Evolutionary conservation across 2,797 vertebrate species (phyloP).

Genomic region (Spheniscus humboldti): DNA sequence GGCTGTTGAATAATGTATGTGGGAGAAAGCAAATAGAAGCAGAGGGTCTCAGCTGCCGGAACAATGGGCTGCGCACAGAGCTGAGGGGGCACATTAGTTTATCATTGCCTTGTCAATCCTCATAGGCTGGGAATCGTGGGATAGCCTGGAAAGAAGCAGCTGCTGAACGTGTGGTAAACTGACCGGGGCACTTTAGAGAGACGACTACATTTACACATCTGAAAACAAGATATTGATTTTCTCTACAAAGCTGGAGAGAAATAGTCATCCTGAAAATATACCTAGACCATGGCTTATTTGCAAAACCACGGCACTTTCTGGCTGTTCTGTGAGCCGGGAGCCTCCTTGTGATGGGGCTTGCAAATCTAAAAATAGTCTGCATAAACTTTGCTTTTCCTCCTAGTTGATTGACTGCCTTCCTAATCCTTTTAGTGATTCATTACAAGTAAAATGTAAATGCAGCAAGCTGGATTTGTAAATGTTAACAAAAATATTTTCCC

Average conservation of each 20-base stretch:
- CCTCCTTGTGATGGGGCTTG: not conserved
- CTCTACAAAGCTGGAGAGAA: constrained; percentile 63
- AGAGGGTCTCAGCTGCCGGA: constrained; percentile 92
- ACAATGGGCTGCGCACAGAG: constrained; percentile 95
- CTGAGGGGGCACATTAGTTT: constrained; percentile 98
- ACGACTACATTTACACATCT: constrained; percentile 77
- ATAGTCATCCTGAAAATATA: constrained; percentile 54
- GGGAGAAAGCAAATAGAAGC: constrained; percentile 99
- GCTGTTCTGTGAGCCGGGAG: not conserved
- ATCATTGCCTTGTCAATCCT: constrained; percentile 99
- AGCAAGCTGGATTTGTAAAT: not conserved
- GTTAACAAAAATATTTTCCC: not conserved
- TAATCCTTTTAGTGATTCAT: constrained; percentile 33
- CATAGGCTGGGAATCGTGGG: constrained; percentile 96
- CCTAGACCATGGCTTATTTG: not conserved
- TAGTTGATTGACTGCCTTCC: not conserved
- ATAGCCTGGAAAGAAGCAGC: constrained; percentile 95
- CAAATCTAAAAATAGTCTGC: constrained; percentile 16
- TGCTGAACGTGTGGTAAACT: constrained; percentile 92
- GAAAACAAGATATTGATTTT: constrained; percentile 82
- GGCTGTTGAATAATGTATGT: constrained; percentile 99
- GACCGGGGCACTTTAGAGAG: constrained; percentile 84
- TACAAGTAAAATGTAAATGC: constrained; percentile 1
- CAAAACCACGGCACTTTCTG: not conserved
- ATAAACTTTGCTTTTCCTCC: constrained; percentile 41